Base-by-base conservation (phyloP, 2,113 vertebrate genomes). In the Aix galericulata region DNA sequence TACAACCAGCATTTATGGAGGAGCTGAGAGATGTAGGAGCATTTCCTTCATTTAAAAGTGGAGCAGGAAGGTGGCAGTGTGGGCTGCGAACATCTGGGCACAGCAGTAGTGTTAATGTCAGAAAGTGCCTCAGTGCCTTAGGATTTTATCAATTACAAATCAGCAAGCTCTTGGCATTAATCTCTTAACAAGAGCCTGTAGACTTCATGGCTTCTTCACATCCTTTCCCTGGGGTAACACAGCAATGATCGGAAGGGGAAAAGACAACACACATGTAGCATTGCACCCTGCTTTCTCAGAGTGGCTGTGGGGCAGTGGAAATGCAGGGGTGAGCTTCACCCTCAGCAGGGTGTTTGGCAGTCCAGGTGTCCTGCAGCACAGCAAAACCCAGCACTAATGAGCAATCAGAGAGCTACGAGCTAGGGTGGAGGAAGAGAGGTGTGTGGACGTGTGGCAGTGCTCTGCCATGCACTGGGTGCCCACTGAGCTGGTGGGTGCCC, bases 381-480 rank as follows among this genome's bases (percentile, higher is more conserved):
- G n/a, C 34, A 72, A 75, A 40, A 40, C 36, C 11, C 34, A 72
- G 52, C 74, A 11, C 15, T 22, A 46, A 67, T 13, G 25, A 27
- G 2, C 16, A 29, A 58, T 52, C 53, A 44, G 25, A n/a, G 2
- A 77, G 7, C 18, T 36, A 11, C 13, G 23, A 82, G 26, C 17
- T 42, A 62, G 17, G 4, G 3, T 42, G 48, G 17, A 64, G 31
- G 27, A 59, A 55, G 22, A 68, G 32, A 7, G 13, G 55, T 31
- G 32, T 11, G 18, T 13, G 32, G 21, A 36, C 0, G 13, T 26
- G 22, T 3, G 29, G 32, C 11, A 60, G 34, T 8, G 6, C 7
- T 32, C 15, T 53, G n/a, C 31, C 3, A 0, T 3, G 34, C 3
- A 3, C 13, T 15, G 25, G 15, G 52, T 69, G 64, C n/a, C 20